Evolutionary conservation across 2,113 vertebrate genomes (phyloP).

Genomic region (Amphiprion percula): DNA sequence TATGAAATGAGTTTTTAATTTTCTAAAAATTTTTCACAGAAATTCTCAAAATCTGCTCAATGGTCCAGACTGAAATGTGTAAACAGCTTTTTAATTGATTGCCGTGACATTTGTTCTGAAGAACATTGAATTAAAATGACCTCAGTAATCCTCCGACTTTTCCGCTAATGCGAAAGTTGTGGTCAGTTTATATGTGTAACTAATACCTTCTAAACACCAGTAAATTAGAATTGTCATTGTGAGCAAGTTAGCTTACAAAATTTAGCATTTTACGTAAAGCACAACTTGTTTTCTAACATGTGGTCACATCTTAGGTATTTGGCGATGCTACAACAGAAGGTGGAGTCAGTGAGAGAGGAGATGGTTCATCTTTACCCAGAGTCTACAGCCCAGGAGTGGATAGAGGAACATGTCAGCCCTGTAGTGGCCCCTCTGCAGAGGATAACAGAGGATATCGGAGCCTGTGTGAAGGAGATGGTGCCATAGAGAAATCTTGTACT

Average conservation of each 20-base stretch:
- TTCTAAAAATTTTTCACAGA: not conserved
- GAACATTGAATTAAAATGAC: too few relatives aligned
- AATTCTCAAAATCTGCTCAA: too few relatives aligned
- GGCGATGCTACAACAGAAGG: constrained; percentile 81
- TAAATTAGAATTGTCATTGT: too few relatives aligned
- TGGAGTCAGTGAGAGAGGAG: constrained; percentile 84
- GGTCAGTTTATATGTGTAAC: too few relatives aligned
- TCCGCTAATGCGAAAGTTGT: too few relatives aligned
- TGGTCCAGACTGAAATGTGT: too few relatives aligned
- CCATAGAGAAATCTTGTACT: constrained; percentile 15
- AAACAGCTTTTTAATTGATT: too few relatives aligned
- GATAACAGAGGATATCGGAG: constrained; percentile 84
- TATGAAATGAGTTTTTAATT: not conserved
- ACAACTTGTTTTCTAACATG: not conserved
- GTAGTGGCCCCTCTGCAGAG: constrained; percentile 84
- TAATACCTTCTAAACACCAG: too few relatives aligned
- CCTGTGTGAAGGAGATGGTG: constrained; percentile 66
- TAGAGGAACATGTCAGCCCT: constrained; percentile 90
- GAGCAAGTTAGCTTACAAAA: too few relatives aligned
- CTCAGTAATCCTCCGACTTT: too few relatives aligned
- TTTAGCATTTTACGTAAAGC: not conserved
- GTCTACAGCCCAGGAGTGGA: constrained; percentile 90
- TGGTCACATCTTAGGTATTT: constrained; percentile 82
- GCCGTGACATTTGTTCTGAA: too few relatives aligned
- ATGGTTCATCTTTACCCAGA: constrained; percentile 87